phyloP scores from a whole-genome alignment of 2,888 invertebrate genomes.

The Merodon equestris region DNA sequence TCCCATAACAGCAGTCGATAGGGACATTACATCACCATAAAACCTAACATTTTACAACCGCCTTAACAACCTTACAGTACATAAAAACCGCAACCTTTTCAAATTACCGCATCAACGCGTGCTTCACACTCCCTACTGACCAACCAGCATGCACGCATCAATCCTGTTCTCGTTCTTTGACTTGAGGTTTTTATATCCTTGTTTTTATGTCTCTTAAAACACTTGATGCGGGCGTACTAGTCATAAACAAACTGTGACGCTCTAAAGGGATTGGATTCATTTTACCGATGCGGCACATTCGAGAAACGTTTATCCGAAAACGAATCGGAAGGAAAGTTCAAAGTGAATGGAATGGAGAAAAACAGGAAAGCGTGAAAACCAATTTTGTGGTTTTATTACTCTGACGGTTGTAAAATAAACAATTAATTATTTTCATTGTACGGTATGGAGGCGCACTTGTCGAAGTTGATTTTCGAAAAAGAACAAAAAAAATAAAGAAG shows the following conservation, averaged over 20 bases:
- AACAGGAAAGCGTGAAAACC: constrained; percentile 30
- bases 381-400: constrained; percentile 61
- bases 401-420: constrained; percentile 61
- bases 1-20: constrained; percentile 41
- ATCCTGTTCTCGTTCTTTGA: constrained; percentile 47
- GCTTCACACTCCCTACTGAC: constrained; percentile 40
- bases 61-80: constrained; percentile 52
- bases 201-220: constrained; percentile 68
- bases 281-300: too few relatives aligned
- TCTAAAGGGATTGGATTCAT: constrained; percentile 14
- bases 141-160: constrained; percentile 52
- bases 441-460: constrained; percentile 39
- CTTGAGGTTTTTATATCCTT: constrained; percentile 65
- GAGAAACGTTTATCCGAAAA: too few relatives aligned
- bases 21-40: constrained; percentile 48
- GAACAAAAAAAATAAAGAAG: constrained; percentile 30
- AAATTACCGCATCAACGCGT: background rate
- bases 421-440: constrained; percentile 57
- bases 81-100: constrained; percentile 50
- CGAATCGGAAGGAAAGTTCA: too few relatives aligned
- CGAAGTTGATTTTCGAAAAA: constrained; percentile 42
- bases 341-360: constrained; percentile 26
- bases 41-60: constrained; percentile 50
- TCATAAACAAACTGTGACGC: constrained; percentile 49
- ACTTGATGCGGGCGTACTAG: constrained; percentile 57